Percentiles rank a stretch among this genome's conserved stretches.
phyloP scores from a whole-genome alignment of 2,888 invertebrate genomes.

The Diplolepis rosae region DNA sequence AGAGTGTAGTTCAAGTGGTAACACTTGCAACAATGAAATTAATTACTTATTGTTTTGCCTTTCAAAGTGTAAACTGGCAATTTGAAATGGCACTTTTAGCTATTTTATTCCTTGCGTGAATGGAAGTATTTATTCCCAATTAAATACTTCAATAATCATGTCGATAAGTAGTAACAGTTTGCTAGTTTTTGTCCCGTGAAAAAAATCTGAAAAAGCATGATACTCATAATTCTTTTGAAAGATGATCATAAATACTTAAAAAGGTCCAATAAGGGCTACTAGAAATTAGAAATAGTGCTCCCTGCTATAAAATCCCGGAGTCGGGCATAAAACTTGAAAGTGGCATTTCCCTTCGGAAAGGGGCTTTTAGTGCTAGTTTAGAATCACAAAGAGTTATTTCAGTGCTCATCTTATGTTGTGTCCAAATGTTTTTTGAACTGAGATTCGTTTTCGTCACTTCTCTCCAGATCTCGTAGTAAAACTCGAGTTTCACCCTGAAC shows the following conservation, averaged over 20 bases:
- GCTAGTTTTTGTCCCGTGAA: too few relatives aligned
- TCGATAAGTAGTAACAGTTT: too few relatives aligned
- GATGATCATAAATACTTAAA: not conserved
- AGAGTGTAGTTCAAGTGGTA: too few relatives aligned
- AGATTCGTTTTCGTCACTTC: conserved; percentile 29
- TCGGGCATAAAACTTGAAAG: conserved; percentile 18
- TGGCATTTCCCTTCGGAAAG: conserved; percentile 10
- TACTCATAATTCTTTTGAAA: not conserved
- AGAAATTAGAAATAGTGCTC: conserved; percentile 26
- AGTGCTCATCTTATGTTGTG: conserved; percentile 27
- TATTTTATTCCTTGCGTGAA: too few relatives aligned
- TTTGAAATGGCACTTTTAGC: too few relatives aligned
- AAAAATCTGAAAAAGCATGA: too few relatives aligned
- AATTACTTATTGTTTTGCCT: too few relatives aligned
- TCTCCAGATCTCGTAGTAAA: conserved; percentile 7
- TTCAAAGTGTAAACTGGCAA: too few relatives aligned
- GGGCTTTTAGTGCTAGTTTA: conserved; percentile 19
- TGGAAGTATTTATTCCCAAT: too few relatives aligned
- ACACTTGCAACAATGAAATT: too few relatives aligned
- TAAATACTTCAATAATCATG: too few relatives aligned
- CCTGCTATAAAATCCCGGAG: conserved; percentile 17
- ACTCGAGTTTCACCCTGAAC: conserved; percentile 40
- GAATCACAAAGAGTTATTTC: conserved; percentile 29
- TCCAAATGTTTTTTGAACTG: conserved; percentile 17
- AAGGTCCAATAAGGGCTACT: conserved; percentile 3